Evolutionary conservation across 2,888 invertebrate genomes (phyloP), one percentile per base, ranked within the genome.

Genomic region (Acronicta aceris): DNA sequence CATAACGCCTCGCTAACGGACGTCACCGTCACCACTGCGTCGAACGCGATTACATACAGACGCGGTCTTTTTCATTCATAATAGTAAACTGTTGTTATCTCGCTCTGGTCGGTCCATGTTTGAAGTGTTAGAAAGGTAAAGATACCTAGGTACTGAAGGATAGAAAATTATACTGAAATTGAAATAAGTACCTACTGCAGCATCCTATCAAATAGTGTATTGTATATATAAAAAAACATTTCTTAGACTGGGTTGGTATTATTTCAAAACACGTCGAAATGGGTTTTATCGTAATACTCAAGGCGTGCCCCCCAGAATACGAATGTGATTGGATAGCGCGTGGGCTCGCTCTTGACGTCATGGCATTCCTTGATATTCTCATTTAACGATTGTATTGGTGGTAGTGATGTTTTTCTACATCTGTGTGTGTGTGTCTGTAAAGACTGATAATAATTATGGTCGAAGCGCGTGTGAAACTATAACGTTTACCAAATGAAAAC

Each of bases 281-380:
- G 51, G 16, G 41, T 50, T 65, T 65, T 74, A 76, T 75, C 70
- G 69, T 83, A 70, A 68, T 95, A 95, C 92, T 95, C 94, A 79
- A 95, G 91, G 78, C 96, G 93, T 78, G 96, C 96, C 90, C 95
- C 95, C 89, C 91, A 92, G 78, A 95, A 89, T 72, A 95, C 86
- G 79, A 95, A 90, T 81, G 86, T 91, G 92, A 94, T 94, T 94
- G 94, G 94, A 76, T 81, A 83, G 78, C 85, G 91, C 88, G 90
- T 94, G 94, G 94, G 94, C 94, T 93, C 93, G 94, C 81, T 93
- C 89, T 81, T 92, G 92, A 93, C 94, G 94, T 94, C 92, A 92
- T 78, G 81, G 82, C 90, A 93, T 93, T 92, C 93, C 89, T 89
- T 85, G 84, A 87, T 90, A 84, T 88, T 86, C 87, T 88, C 87